These are phyloP conservation scores for Eonycteris spelaea DNA, from an alignment of 2,113 vertebrate genomes.

Conservation along the genomic window DNA sequence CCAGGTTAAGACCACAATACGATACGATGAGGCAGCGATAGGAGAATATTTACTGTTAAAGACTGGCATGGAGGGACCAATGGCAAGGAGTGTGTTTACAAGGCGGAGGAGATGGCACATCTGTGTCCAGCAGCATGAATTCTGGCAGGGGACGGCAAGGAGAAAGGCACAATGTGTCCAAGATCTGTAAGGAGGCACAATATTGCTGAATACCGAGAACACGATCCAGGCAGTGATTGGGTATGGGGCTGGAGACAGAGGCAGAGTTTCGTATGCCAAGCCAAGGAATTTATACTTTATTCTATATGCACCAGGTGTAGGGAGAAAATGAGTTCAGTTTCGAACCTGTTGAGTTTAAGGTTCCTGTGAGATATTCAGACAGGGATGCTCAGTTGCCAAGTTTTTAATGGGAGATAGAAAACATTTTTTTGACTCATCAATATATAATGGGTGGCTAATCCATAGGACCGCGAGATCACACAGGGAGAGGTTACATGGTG, in stretches of 20 bases:
- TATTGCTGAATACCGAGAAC: neutral
- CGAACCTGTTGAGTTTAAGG: neutral
- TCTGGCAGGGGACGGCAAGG: neutral
- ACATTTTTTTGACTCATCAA: neutral
- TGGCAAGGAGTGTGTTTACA: neutral
- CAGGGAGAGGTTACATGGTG: neutral
- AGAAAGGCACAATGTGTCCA: neutral
- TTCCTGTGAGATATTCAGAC: neutral
- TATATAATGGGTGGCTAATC: neutral
- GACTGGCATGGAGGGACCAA: neutral
- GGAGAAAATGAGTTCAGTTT: neutral
- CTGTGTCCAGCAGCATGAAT: neutral
- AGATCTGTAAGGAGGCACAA: neutral
- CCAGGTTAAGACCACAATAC: neutral
- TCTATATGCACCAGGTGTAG: neutral
- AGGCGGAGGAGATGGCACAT: neutral
- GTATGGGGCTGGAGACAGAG: neutral
- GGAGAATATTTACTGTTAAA: neutral
- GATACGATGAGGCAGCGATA: rapidly evolving
- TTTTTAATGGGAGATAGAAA: neutral
- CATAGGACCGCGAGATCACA: neutral
- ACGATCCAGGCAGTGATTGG: neutral
- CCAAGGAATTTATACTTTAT: neutral
- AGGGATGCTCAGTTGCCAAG: neutral
- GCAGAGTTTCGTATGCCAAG: neutral